Conservation (phyloP, 2,888 invertebrate species). For the Hemithea aestivaria region DNA sequence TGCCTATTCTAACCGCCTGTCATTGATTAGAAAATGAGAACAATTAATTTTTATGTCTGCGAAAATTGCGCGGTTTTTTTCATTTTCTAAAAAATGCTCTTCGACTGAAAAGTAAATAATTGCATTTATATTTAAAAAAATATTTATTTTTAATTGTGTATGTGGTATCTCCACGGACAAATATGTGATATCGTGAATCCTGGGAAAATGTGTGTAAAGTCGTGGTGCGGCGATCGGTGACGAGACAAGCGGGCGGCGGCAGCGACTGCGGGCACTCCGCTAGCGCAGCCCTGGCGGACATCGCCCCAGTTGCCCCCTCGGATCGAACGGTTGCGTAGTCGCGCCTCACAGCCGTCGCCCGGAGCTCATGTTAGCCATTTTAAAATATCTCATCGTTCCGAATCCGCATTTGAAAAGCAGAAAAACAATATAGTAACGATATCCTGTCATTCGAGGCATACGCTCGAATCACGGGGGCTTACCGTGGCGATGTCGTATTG, state of each 20-base stretch:
- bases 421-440: constrained; percentile 41
- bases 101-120: no score
- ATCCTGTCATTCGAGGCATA: constrained; percentile 34
- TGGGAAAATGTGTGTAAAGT: constrained; percentile 14
- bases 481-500: constrained; percentile 24
- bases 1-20: constrained; percentile 1
- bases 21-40: constrained; percentile 16
- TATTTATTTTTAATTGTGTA: no score
- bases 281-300: constrained; percentile 76
- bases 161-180: neutral
- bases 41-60: constrained; percentile 39
- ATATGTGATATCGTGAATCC: constrained; percentile 2
- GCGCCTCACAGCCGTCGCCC: constrained; percentile 50
- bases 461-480: constrained; percentile 23
- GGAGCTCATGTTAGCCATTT: constrained; percentile 34
- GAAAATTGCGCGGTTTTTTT: constrained; percentile 56
- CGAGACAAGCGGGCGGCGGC: constrained; percentile 29
- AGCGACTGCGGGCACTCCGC: constrained; percentile 60
- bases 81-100: constrained; percentile 46
- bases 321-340: constrained; percentile 75
- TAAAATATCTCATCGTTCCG: constrained; percentile 34
- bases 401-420: constrained; percentile 38
- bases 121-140: no score
- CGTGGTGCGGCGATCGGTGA: constrained; percentile 20
- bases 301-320: constrained; percentile 75